Conservation (phyloP, 2,888 invertebrate genomes). For the Cryptosula pallasiana region DNA sequence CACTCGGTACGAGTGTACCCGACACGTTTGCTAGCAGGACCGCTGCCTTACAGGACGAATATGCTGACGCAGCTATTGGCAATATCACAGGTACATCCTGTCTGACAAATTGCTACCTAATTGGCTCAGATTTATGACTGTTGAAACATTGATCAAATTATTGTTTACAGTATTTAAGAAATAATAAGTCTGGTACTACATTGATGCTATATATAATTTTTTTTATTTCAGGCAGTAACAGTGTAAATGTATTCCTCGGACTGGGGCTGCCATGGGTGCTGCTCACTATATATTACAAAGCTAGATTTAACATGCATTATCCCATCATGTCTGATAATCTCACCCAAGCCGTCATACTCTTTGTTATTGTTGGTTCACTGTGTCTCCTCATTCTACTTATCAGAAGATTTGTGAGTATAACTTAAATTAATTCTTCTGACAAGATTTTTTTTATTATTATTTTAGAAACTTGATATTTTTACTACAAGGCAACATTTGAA, state of each 20-base stretch:
- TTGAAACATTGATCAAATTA: too few species aligned
- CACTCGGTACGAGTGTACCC: constrained; percentile 47
- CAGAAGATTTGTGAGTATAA: constrained; percentile 41
- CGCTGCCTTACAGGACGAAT: constrained; percentile 46
- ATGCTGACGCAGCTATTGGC: constrained; percentile 50
- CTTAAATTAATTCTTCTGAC: background rate
- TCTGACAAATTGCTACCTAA: too few species aligned
- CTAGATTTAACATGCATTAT: constrained; percentile 32
- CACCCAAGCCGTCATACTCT: constrained; percentile 43
- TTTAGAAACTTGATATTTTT: too few species aligned
- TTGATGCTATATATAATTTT: too few species aligned
- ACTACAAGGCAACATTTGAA: too few species aligned
- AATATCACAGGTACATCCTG: constrained; percentile 44
- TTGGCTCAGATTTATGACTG: too few species aligned
- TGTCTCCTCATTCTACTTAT: constrained; percentile 40
- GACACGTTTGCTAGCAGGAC: constrained; percentile 51
- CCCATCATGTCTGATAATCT: constrained; percentile 39
- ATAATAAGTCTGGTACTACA: too few species aligned
- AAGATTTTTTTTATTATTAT: background rate
- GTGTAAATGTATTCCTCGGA: constrained; percentile 50
- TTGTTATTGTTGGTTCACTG: constrained; percentile 36
- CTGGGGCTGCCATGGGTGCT: constrained; percentile 50
- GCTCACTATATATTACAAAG: constrained; percentile 38
- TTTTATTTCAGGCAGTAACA: constrained; percentile 44
- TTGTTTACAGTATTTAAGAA: too few species aligned